A percentile compares a stretch with the other conserved stretches of the same genome.
These are phyloP conservation scores for Ramphastos sulfuratus DNA, from an alignment of 2,113 vertebrate species.

Conservation along the genomic window DNA sequence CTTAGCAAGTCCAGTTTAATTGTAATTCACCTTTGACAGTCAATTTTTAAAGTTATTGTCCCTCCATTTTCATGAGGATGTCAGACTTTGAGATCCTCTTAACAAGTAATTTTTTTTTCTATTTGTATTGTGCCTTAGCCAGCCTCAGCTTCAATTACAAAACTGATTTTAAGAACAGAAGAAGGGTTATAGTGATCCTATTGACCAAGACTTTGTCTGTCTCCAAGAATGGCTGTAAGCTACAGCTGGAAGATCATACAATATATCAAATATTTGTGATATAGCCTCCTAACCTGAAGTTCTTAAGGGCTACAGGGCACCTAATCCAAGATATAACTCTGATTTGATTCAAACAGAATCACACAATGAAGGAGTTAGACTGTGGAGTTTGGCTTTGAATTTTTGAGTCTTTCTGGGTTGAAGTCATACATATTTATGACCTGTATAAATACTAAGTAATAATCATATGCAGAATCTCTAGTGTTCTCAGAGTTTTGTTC, in stretches of 20 bases:
- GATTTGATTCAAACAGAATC: background rate
- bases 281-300: background rate
- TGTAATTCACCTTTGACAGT: background rate
- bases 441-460: background rate
- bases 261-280: background rate
- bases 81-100: background rate
- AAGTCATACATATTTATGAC: background rate
- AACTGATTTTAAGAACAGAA: background rate
- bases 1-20: background rate
- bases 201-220: background rate
- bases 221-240: background rate
- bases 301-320: background rate
- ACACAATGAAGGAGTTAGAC: background rate
- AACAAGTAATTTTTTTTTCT: background rate
- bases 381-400: background rate
- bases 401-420: background rate
- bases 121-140: background rate
- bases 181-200: background rate
- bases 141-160: background rate
- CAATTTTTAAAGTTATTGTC: background rate
- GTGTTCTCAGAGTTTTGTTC: background rate
- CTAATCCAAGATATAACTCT: background rate
- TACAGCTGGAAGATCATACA: background rate
- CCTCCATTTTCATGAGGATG: background rate
- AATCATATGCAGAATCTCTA: background rate